Base-by-base conservation (phyloP, 2,113 vertebrate species). In the Speoplatyrhinus poulsoni region DNA sequence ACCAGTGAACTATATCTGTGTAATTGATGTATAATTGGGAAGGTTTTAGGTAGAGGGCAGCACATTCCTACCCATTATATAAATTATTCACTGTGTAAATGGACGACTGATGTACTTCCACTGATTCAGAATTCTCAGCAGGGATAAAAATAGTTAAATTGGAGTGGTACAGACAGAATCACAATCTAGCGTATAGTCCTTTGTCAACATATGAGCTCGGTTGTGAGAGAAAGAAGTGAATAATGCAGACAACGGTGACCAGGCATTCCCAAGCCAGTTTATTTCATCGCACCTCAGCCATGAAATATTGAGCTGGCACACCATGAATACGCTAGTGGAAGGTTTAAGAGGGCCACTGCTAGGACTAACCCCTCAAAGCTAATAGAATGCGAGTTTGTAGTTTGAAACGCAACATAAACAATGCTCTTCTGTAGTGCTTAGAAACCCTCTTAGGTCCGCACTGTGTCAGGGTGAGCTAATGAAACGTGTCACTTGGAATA, bases 181-280 rank as follows among this genome's bases (percentile, higher is more conserved):
- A 75, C 76, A 81, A 60, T 75, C 80, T 78, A 53, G 66, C 63
- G 77, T 83, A 79, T 78, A 73, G 65, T 79, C 79, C 80, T 91
- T 88, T 88, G 82, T 88, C 89, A 89, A 89, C 83, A 88, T 77
- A 89, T 85, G 85, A 87, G 78, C 80, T 79, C 48, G 13, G 77
- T 62, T 79, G 61, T 65, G 77, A 85, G 82, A 87, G 81, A 83
- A 54, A 72, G 65, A 76, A 74, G 82, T 90, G 88, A 89, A 91
- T 90, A 87, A 90, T 90, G 82, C 63, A 89, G 68, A 76, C 59
- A 64, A 73, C 61, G n/a, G 55, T 52, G 46, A 65, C 62, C 83
- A 76, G 71, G 70, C 63, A 55, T 65, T 50, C 49, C 60, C 59
- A 69, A 64, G 68, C 67, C 65, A 73, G 72, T 73, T 66, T 0